Conservation (phyloP, 1,140 invertebrate genomes). For the Atopsyche davidsoni region DNA sequence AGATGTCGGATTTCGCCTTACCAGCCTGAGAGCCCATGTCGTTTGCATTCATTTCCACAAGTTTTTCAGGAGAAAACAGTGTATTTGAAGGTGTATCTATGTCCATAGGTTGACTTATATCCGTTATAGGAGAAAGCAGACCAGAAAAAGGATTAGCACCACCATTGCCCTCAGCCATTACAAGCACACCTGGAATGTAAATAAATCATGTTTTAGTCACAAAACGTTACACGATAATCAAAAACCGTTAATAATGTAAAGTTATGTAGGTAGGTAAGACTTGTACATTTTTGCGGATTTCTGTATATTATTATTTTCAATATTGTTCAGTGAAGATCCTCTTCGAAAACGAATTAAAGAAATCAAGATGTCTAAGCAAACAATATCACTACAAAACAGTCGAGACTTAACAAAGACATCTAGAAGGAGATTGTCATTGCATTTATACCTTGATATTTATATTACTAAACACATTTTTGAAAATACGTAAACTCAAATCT, state of each 20-base stretch:
- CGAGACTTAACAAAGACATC: no score
- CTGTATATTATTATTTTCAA: no score
- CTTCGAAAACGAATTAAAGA: no score
- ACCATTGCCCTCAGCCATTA: constrained; percentile 14
- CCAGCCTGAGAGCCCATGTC: background rate
- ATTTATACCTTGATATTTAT: background rate
- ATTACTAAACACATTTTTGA: background rate
- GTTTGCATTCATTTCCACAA: background rate
- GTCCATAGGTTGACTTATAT: constrained; percentile 13
- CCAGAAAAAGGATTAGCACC: constrained; percentile 23
- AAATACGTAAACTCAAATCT: background rate
- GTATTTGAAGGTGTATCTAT: background rate
- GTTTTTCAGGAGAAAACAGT: background rate
- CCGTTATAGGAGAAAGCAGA: constrained; percentile 9
- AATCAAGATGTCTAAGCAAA: no score
- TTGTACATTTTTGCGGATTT: no score
- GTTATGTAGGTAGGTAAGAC: no score
- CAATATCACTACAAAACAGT: no score
- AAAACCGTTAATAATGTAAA: no score
- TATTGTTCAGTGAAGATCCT: no score
- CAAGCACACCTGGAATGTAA: background rate
- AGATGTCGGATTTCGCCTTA: background rate
- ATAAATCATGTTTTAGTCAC: background rate
- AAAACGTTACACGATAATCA: no score
- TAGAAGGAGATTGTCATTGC: no score